Percentiles rank a stretch among this genome's conserved stretches.
phyloP scores from a whole-genome alignment of 2,113 vertebrate species.

The Ariopsis seemanni region DNA sequence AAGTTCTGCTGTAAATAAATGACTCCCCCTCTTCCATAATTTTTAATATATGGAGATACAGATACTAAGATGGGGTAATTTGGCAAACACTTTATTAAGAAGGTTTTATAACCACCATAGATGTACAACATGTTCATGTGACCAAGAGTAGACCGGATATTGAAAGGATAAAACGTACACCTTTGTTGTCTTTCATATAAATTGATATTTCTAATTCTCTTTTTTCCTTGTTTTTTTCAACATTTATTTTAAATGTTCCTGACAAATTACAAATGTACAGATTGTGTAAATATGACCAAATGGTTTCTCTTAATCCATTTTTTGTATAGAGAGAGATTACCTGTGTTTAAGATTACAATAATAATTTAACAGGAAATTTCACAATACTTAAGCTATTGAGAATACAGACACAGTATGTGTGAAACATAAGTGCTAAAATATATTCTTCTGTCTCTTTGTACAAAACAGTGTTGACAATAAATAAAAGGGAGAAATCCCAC shows the following conservation, averaged over 20 bases:
- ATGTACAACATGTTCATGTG: constrained; percentile 32
- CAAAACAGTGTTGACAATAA: constrained; percentile 80
- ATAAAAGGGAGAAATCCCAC: constrained; percentile 74
- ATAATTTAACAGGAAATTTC: constrained; percentile 74
- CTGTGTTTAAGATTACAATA: constrained; percentile 76
- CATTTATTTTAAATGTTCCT: constrained; percentile 64
- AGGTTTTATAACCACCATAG: constrained; percentile 52
- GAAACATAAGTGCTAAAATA: constrained; percentile 78
- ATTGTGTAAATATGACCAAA: constrained; percentile 77
- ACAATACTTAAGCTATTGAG: constrained; percentile 74
- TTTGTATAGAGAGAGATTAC: constrained; percentile 77
- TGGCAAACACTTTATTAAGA: constrained; percentile 69
- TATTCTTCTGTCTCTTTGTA: constrained; percentile 82
- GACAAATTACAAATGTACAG: constrained; percentile 72
- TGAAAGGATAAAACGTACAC: constrained; percentile 31
- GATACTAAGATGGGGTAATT: constrained; percentile 64
- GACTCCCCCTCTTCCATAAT: constrained; percentile 67
- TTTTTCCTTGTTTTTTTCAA: constrained; percentile 56
- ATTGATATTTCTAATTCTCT: constrained; percentile 46
- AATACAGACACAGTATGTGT: constrained; percentile 74
- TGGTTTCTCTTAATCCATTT: constrained; percentile 67
- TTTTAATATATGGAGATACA: constrained; percentile 70
- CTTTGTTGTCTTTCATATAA: constrained; percentile 48
- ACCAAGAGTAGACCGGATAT: constrained; percentile 39
- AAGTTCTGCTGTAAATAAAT: constrained; percentile 69